These are phyloP conservation scores for Ethmia dodecea DNA, from an alignment of 2,888 invertebrate species.

Conservation along the genomic window DNA sequence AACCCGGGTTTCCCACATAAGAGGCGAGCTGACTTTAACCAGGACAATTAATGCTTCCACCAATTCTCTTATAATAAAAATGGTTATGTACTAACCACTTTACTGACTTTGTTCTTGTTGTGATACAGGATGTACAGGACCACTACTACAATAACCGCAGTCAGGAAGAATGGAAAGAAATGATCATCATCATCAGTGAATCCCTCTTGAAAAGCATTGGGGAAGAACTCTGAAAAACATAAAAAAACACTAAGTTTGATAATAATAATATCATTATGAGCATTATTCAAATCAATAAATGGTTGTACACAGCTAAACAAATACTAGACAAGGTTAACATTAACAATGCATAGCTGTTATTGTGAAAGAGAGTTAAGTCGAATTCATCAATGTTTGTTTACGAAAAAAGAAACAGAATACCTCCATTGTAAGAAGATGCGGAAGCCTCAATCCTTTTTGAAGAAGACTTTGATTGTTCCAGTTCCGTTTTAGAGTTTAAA, in stretches of 20 bases:
- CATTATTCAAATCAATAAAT: background rate
- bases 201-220: slow-evolving; percentile 40
- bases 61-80: no score
- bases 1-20: no score
- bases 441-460: slow-evolving; percentile 21
- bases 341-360: no score
- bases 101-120: slow-evolving; percentile 65
- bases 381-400: no score
- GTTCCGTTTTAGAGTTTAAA: slow-evolving; percentile 19
- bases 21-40: no score
- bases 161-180: slow-evolving; percentile 67
- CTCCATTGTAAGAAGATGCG: slow-evolving; percentile 21
- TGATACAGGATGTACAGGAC: slow-evolving; percentile 62
- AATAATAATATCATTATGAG: no score
- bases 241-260: no score
- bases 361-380: no score
- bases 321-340: background rate
- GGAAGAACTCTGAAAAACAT: slow-evolving; percentile 46
- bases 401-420: no score
- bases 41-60: no score
- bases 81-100: slow-evolving; percentile 57
- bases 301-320: background rate
- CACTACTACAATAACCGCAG: slow-evolving; percentile 51
- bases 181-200: slow-evolving; percentile 50
- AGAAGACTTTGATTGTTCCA: slow-evolving; percentile 18